Evolutionary conservation across 2,797 vertebrate species (phyloP), one percentile per base, ranked within the genome.

Genomic region (Schizopygopsis malacanthus): DNA sequence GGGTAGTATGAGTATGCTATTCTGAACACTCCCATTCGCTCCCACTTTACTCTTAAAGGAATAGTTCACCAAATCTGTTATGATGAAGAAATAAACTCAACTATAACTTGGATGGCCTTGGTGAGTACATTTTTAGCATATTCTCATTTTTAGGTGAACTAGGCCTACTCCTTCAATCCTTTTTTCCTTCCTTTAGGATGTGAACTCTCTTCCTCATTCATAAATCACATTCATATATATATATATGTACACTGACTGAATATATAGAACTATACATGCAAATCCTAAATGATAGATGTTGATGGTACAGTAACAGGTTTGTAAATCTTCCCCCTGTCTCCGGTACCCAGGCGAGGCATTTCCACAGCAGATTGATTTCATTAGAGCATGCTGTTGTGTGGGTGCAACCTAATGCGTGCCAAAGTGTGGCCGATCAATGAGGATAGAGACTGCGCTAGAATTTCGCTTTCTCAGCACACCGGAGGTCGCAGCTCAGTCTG

Each of bases 371-470:
- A 84, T 41, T 83, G 82, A 83, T 85, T 87, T 81, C 41, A 79
- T 85, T 80, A 86, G 52, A 37, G 81, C 67, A 13, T 86, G 79
- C 45, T 72, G 71, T 80, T 81, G 81, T 77, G 84, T 70, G 50
- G 54, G 61, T 73, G 88, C 76, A 79, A 87, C 83, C 76, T 73
- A 86, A 82, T 88, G 85, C 70, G 3, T 71, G n/a, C 65, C 59
- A 43, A 82, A 84, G 82, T 85, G 76, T 78, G 85, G 59, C 43
- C 45, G 61, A 89, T 89, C 89, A 81, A 89, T 88, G 83, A 25
- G 39, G 63, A 88, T 79, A 89, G 82, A 52, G 87, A 88, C 87
- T 41, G 56, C 20, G 73, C n/a, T 88, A 47, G 15, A 61, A 50
- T 88, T 88, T 79, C 45, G 22, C 87, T 61, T 78, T 79, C 82